Evolutionary conservation across 2,888 invertebrate genomes (phyloP), one percentile per base, ranked within the genome.

Genomic region (Stenoptilia bipunctidactyla): DNA sequence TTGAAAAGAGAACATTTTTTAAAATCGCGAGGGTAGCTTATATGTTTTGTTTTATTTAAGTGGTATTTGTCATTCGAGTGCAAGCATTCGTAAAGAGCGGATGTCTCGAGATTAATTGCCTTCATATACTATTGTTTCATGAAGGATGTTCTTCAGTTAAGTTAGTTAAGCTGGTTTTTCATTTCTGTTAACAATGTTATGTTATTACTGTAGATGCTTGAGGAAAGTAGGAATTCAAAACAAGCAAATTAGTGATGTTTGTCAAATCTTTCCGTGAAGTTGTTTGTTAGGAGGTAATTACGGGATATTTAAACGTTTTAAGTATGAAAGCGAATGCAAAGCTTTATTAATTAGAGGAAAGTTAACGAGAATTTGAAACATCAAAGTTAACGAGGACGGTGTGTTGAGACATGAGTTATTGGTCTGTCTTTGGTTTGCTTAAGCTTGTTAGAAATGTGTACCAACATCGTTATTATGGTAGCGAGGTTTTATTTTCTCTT

Each of bases 31-130:
- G 80, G 82, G 82, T 79, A 77, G 80, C 73, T 79, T 80, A 77
- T 77, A 71, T 72, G 77, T 80, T 82, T 80, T 80, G 79, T 82
- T 79, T 74, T 68, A 61, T 67, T 77, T 67, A 66, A 82, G 82
- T 79, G 76, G 71, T 63, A 64, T 73, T 73, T 63, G 66, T 58
- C 63, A 75, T 74, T 79, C 60, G 69, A 79, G 76, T 79, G 71
- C 63, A 51, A 48, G 63, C 61, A 61, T 60, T 62, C 58, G 65
- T 60, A 52, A 56, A 47, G 59, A 65, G 66, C 73, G 76, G 76
- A 75, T 70, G 77, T 74, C 76, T 72, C 67, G 59, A 68, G 63
- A 61, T 64, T 79, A 80, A 80, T 80, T 79, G 72, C 76, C 72
- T 71, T 71, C 34, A 34, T 34, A 14, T 71, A 48, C 58, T 54